Base-by-base conservation (phyloP, 2,797 vertebrate species). In the Tenualosa thibaudeaui region DNA sequence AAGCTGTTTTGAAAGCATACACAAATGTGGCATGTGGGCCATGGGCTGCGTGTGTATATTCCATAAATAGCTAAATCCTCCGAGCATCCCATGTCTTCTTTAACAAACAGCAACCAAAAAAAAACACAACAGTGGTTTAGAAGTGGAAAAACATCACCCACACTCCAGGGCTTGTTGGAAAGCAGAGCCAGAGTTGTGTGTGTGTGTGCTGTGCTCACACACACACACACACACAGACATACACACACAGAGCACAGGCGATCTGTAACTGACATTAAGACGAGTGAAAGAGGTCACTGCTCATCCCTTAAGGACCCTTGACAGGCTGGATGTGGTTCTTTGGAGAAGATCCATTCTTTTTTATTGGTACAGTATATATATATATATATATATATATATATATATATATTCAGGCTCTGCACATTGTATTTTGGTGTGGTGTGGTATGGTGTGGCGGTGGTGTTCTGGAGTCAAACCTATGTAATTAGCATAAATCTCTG, bases 61-160 rank as follows among this genome's bases (percentile, higher is more conserved):
- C 31, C 53, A 83, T 43, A 78, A 78, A 78, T 78, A 78, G 40
- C 71, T 40, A 19, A 46, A 46, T 78, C 71, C 71, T 78, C 37
- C 26, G 40, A 78, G 71, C 71, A 78, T 78, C 71, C 40, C 40
- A 22, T 46, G 71, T 78, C 71, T 78, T 78, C 71, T 78, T 78
- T 78, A 78, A 78, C 71, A n/a, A 71, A 71, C 15, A 46, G 26
- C 26, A 31, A 68, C 19, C 4, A 24, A 7, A 31, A 68, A 19
- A 37, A 6, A 43, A 24, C 17, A 60, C 5, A 6, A 60, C 56
- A 58, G 68, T 75, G 43, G 68, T 75, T 75, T 40, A 22, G 5
- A 46, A 78, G 71, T 78, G 71, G 71, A 78, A 78, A 78, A 78
- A 78, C 71, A 40, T 78, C 71, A 22, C 71, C 37, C 37, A 6